A percentile compares a stretch with the other conserved stretches of the same genome.
Conservation (phyloP, 2,113 vertebrate genomes). For the Crotalus viridis region DNA sequence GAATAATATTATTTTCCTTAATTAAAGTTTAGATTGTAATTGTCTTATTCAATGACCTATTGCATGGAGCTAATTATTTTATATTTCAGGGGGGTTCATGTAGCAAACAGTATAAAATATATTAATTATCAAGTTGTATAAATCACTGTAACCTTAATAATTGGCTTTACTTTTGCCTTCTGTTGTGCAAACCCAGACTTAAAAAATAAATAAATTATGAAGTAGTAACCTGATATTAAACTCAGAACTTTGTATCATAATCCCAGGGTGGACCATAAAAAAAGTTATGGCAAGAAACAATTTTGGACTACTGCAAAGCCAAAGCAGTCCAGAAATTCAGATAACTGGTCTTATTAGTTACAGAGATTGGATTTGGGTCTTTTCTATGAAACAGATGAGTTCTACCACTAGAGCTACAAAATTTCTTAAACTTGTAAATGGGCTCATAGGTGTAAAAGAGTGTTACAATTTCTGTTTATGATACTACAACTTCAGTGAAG, state of each 20-base stretch:
- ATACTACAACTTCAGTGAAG: neutral
- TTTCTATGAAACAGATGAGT: neutral
- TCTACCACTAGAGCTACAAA: neutral
- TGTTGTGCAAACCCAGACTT: neutral
- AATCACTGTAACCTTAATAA: neutral
- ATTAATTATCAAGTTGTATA: neutral
- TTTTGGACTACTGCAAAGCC: neutral
- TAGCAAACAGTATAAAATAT: neutral
- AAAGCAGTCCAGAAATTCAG: neutral
- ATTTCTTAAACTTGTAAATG: neutral
- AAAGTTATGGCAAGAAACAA: neutral
- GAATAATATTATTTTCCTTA: conserved; percentile 55
- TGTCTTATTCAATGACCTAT: neutral
- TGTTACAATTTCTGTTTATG: neutral
- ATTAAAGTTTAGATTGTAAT: conserved; percentile 52
- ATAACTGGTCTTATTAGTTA: neutral
- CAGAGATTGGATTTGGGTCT: neutral
- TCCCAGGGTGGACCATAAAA: neutral
- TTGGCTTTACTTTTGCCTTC: neutral
- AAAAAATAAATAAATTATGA: neutral
- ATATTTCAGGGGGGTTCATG: neutral
- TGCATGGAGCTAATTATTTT: neutral
- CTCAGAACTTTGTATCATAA: neutral
- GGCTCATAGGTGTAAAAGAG: neutral
- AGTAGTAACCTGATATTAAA: neutral